Evolutionary conservation across 2,888 invertebrate genomes (phyloP), one percentile per base, ranked within the genome.

Genomic region (Clostera curtula): DNA sequence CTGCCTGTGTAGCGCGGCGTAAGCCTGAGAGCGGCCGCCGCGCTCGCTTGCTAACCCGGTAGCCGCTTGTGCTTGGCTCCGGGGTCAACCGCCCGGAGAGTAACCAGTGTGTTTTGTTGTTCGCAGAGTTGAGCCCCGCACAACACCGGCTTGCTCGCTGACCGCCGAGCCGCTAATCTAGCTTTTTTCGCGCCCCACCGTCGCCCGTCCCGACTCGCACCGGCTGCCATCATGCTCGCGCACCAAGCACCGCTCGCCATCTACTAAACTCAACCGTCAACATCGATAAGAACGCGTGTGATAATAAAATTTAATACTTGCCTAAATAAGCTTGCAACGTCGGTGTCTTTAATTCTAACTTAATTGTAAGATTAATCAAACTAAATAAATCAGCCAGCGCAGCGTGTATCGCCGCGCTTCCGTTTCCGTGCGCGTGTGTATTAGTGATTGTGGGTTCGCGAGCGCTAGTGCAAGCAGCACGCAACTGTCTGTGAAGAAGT

Each of bases 31-130:
- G 52, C 73, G 66, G 72, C 57, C 64, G 43, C 52, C 55, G 70
- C 68, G 68, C 65, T 45, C 49, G 82, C 80, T 79, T 77, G 67
- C 72, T 82, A 83, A 82, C 79, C 82, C 79, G 79, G 76, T 72
- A 80, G 82, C 79, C 77, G 80, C 82, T 82, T 80, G 59, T 56
- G 82, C 82, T 80, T 80, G 82, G 77, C 80, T 77, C 77, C 77
- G 77, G 79, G 75, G 67, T 68, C 47, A 41, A 54, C 57, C 49
- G 68, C 73, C 76, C 77, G 75, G 79, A 77, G 77, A 82, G 62
- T 82, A 83, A 82, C 80, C 72, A 66, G 71, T 82, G 79, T 82
- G 79, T 82, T 82, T 85, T 84, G 77, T 85, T 85, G 84, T 85
- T 84, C 83, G 76, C 85, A 85, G 84, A 85, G 73, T 82, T 83